Conservation (phyloP, 2,888 invertebrate genomes). For the Chrysodeixis includens region DNA sequence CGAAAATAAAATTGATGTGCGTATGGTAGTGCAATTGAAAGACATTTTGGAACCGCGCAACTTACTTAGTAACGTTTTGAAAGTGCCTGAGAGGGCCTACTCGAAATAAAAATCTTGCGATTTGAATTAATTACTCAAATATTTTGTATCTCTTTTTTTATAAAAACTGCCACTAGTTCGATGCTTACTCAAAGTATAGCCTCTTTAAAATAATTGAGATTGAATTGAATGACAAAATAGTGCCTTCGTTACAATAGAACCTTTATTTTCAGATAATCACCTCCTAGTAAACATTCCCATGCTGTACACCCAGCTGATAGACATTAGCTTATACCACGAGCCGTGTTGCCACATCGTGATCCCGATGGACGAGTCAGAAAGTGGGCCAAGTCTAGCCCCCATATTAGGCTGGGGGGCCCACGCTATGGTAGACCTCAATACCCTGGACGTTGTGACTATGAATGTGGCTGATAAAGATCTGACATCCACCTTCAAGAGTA, state of each 20-base stretch:
- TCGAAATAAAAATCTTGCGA: no score
- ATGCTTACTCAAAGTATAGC: no score
- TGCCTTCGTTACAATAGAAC: neutral
- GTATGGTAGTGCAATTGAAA: no score
- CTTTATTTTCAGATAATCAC: slow-evolving; percentile 91
- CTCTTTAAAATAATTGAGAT: no score
- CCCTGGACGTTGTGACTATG: slow-evolving; percentile 92
- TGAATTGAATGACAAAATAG: neutral
- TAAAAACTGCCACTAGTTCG: no score
- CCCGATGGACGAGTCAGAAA: slow-evolving; percentile 88
- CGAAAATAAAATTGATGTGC: no score
- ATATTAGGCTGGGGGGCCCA: slow-evolving; percentile 88
- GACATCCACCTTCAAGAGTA: slow-evolving; percentile 91
- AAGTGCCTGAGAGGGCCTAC: no score
- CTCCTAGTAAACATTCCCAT: slow-evolving; percentile 95
- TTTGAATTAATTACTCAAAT: no score
- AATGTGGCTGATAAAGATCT: slow-evolving; percentile 91
- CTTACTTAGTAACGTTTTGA: no score
- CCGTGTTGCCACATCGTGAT: slow-evolving; percentile 94
- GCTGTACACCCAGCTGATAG: slow-evolving; percentile 95
- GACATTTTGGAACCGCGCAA: no score
- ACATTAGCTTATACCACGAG: slow-evolving; percentile 95
- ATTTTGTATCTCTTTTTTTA: no score
- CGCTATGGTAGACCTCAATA: slow-evolving; percentile 91
- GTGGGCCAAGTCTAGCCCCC: slow-evolving; percentile 92